A percentile compares a stretch with the other conserved stretches of the same genome.
These are phyloP conservation scores for Chrysemys picta DNA, from an alignment of 2,113 vertebrate genomes.

Conservation along the genomic window DNA sequence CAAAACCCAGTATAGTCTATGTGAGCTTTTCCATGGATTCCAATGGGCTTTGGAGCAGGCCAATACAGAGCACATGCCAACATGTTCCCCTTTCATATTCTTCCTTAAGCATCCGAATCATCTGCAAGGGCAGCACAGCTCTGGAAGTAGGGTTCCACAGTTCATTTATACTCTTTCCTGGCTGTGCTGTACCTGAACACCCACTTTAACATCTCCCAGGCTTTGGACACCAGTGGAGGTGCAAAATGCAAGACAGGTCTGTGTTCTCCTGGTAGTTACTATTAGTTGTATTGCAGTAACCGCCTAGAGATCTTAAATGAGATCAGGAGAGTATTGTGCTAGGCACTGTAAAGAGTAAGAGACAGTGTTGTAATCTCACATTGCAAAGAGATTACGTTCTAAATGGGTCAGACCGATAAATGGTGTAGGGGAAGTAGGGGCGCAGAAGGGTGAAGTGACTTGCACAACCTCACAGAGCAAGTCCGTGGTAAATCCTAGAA, in stretches of 20 bases:
- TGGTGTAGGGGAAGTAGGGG: background rate
- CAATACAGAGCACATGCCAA: background rate
- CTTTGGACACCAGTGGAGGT: background rate
- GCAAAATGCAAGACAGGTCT: background rate
- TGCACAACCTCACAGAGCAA: background rate
- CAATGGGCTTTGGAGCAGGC: background rate
- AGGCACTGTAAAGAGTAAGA: background rate
- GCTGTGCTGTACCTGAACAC: too few relatives aligned
- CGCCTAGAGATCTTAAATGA: background rate
- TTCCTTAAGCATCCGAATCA: background rate
- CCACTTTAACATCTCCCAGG: background rate
- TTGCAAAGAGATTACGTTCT: background rate
- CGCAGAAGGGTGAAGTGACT: background rate
- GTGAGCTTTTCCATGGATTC: background rate
- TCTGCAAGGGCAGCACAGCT: background rate
- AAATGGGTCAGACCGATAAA: background rate
- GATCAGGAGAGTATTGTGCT: background rate
- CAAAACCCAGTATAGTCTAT: too few relatives aligned
- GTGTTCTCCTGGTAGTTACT: background rate
- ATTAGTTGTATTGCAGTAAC: background rate
- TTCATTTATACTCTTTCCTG: background rate
- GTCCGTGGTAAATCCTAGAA: background rate
- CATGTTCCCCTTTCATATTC: background rate
- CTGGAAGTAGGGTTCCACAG: background rate
- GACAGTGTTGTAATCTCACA: background rate